Conservation (phyloP, 2,888 invertebrate species). For the Hoplodrina blanda region DNA sequence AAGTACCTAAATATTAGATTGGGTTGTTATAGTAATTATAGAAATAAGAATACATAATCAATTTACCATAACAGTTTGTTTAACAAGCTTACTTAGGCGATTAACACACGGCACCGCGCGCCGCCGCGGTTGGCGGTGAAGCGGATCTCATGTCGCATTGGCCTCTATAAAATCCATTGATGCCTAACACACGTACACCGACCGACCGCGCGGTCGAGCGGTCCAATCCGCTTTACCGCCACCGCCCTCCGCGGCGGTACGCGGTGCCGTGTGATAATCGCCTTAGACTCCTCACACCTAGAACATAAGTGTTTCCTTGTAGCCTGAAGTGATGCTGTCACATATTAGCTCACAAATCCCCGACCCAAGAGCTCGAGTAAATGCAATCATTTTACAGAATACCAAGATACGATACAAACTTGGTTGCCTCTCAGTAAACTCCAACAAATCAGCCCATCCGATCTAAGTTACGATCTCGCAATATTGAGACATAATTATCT, state of each 20-base stretch:
- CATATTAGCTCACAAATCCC: background rate
- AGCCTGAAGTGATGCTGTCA: background rate
- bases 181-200: too few relatives aligned
- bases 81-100: too few relatives aligned
- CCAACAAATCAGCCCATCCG: slow-evolving; percentile 43
- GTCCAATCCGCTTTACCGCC: too few relatives aligned
- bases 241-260: too few relatives aligned
- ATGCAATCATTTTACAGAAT: slow-evolving; percentile 8
- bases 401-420: slow-evolving; percentile 10
- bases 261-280: too few relatives aligned
- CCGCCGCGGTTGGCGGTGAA: too few relatives aligned
- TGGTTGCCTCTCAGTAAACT: slow-evolving; percentile 22
- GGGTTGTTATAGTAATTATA: too few relatives aligned
- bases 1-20: background rate
- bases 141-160: too few relatives aligned
- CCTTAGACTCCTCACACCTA: background rate
- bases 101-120: too few relatives aligned
- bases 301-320: background rate
- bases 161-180: too few relatives aligned
- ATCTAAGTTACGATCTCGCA: slow-evolving; percentile 37
- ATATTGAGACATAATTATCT: slow-evolving; percentile 59
- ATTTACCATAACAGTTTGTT: background rate
- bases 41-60: too few relatives aligned
- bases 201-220: too few relatives aligned
- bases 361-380: background rate